Conservation (phyloP, 2,797 vertebrate genomes). For the Xenopus petersii region DNA sequence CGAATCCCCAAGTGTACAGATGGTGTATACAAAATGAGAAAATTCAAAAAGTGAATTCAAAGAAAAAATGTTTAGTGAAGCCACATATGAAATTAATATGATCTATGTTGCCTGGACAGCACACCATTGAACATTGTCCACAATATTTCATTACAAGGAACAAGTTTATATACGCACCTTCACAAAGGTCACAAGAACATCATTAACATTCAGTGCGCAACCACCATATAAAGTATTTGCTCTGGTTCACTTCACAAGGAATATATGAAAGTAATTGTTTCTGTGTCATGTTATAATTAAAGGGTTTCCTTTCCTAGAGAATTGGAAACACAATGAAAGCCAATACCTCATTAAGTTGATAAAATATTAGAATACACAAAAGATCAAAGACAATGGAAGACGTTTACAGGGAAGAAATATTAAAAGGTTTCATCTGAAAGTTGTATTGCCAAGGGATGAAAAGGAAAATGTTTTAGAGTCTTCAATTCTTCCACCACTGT, state of each 20-base stretch:
- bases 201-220: slow-evolving; percentile 5
- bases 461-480: no score
- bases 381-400: slow-evolving; percentile 4
- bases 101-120: no score
- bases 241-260: slow-evolving; percentile 4
- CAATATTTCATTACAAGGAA: no score
- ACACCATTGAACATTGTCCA: no score
- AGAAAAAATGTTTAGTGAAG: no score
- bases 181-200: slow-evolving; percentile 7
- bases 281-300: slow-evolving; percentile 20
- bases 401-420: background rate
- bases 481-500: no score
- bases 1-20: no score
- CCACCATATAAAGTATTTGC: background rate
- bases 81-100: no score
- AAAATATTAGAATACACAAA: slow-evolving; percentile 1
- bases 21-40: no score
- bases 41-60: no score
- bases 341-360: slow-evolving; percentile 11
- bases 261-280: slow-evolving; percentile 24
- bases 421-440: background rate
- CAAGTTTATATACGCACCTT: background rate
- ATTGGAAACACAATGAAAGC: slow-evolving; percentile 8
- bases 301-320: background rate
- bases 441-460: background rate